Evolutionary conservation across 2,113 vertebrate genomes (phyloP).

Genomic region (Oryzias javanicus): DNA sequence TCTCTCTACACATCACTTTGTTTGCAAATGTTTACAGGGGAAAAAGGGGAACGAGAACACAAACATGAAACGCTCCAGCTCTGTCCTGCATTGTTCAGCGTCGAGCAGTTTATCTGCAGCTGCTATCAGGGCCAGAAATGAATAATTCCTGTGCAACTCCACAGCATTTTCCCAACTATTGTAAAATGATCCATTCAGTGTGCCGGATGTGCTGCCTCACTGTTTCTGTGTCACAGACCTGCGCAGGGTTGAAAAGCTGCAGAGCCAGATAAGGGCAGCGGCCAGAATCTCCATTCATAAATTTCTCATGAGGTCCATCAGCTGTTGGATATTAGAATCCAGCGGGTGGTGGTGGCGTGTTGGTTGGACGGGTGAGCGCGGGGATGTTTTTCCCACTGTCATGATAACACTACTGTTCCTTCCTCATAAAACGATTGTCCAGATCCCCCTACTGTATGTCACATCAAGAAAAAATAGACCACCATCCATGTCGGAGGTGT

Average conservation of each 20-base stretch:
- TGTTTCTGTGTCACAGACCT: constrained; percentile 56
- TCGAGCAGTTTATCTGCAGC: constrained; percentile 49
- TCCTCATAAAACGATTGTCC: constrained; percentile 41
- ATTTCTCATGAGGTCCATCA: constrained; percentile 65
- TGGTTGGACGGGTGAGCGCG: constrained; percentile 1
- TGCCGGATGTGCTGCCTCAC: constrained; percentile 67
- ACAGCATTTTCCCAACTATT: constrained; percentile 36
- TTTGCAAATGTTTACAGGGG: constrained; percentile 1
- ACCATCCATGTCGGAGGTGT: constrained; percentile 17
- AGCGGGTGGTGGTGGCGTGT: constrained; percentile 2
- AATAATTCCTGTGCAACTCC: constrained; percentile 36
- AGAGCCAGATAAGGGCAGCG: constrained; percentile 46
- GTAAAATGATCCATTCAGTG: constrained; percentile 45
- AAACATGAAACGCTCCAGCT: constrained; percentile 13
- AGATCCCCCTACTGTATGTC: constrained; percentile 9
- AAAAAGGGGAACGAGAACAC: constrained; percentile 5
- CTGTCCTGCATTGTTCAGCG: constrained; percentile 15
- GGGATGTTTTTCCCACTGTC: constrained; percentile 67
- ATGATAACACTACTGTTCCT: constrained; percentile 54
- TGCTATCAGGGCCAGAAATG: constrained; percentile 49
- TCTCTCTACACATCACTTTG: constrained; percentile 9
- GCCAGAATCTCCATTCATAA: constrained; percentile 60
- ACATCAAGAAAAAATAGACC: constrained; percentile 42
- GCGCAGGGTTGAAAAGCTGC: constrained; percentile 41
- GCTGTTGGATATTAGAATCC: constrained; percentile 61